Conservation (phyloP, 2,797 vertebrate genomes). For the Pelodytes ibericus region DNA sequence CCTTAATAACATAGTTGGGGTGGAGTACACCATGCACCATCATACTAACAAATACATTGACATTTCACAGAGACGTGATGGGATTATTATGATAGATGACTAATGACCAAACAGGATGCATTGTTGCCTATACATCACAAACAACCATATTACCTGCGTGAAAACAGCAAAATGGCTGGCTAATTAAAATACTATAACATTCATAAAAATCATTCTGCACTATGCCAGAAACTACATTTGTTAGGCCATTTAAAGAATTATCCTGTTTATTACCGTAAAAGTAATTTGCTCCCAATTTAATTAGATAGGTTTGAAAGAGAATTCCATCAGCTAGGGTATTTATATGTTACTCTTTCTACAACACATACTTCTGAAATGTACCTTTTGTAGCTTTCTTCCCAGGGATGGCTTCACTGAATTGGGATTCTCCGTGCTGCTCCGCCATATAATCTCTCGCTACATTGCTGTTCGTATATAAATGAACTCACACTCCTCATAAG, state of each 20-base stretch:
- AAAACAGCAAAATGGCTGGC: constrained; percentile 30
- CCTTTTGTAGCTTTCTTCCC: too few relatives aligned
- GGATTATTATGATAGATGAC: constrained; percentile 22
- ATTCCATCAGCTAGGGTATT: too few relatives aligned
- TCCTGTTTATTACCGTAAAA: constrained; percentile 50
- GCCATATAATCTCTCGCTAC: too few relatives aligned
- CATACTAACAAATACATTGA: not conserved
- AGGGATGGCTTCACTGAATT: too few relatives aligned
- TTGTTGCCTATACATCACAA: constrained; percentile 39
- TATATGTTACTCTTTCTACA: too few relatives aligned
- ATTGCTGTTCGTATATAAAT: too few relatives aligned
- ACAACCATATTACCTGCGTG: constrained; percentile 31
- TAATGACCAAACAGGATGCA: constrained; percentile 39
- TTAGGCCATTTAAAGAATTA: constrained; percentile 46
- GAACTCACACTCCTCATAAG: too few relatives aligned
- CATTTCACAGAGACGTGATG: not conserved
- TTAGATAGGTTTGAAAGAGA: constrained; percentile 20
- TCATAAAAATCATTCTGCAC: constrained; percentile 41
- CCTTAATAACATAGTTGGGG: not conserved
- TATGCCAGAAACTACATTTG: constrained; percentile 37
- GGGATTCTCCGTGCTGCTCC: too few relatives aligned
- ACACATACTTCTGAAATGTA: too few relatives aligned
- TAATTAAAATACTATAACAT: constrained; percentile 49
- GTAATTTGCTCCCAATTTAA: constrained; percentile 39
- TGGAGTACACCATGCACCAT: not conserved